Percentiles rank a stretch among this genome's conserved stretches.
Evolutionary conservation across 2,797 vertebrate species (phyloP).

Genomic region (Prionace glauca): DNA sequence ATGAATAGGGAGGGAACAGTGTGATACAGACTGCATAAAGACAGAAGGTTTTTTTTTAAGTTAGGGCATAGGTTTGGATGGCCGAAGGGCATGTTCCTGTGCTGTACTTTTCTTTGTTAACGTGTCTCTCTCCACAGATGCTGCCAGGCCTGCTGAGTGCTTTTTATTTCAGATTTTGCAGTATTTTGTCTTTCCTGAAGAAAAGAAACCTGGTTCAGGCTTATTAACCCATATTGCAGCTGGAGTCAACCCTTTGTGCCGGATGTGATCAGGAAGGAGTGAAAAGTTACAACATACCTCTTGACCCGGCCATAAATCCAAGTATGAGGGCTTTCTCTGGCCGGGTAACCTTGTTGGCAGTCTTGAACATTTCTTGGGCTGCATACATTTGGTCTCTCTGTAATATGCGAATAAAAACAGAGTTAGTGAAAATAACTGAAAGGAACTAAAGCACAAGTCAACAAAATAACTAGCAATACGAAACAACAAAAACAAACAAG

Average conservation of each 20-base stretch:
- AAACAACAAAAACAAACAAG: neutral
- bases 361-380: conserved; percentile 98
- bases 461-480: neutral
- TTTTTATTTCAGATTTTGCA: too few relatives aligned
- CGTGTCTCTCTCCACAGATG: too few relatives aligned
- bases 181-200: too few relatives aligned
- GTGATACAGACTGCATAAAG: too few relatives aligned
- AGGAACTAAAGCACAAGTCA: neutral
- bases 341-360: conserved; percentile 94
- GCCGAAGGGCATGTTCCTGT: too few relatives aligned
- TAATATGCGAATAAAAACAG: conserved; percentile 39
- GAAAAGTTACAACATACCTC: conserved; percentile 61
- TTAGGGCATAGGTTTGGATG: too few relatives aligned
- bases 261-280: neutral
- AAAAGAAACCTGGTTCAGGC: neutral
- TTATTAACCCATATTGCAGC: neutral
- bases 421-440: neutral
- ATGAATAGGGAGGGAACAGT: too few relatives aligned
- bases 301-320: conserved; percentile 97
- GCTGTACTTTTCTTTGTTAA: too few relatives aligned
- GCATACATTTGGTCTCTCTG: conserved; percentile 95
- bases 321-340: conserved; percentile 97
- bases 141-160: too few relatives aligned
- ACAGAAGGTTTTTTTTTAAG: too few relatives aligned
- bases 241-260: neutral